Evolutionary conservation across 1,140 invertebrate genomes (phyloP).

Genomic region (Phenacoccus solenopsis): DNA sequence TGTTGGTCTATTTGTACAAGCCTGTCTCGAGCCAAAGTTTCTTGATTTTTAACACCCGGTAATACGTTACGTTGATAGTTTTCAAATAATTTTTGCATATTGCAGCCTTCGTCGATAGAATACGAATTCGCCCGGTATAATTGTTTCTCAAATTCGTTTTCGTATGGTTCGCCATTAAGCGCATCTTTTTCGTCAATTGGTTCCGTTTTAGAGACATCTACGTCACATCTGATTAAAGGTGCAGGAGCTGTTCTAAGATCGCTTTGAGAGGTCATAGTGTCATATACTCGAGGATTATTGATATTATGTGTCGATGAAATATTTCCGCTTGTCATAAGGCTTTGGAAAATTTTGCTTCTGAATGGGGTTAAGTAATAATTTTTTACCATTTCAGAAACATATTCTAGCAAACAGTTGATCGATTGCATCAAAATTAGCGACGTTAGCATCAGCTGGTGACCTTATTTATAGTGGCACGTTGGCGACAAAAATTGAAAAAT

Average conservation of each 20-base stretch:
- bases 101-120: neutral
- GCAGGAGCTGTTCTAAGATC: neutral
- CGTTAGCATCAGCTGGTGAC: conserved; percentile 10
- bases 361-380: neutral
- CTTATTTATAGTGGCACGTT: neutral
- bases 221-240: neutral
- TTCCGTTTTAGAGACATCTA: neutral
- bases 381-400: conserved; percentile 8
- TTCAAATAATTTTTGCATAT: neutral
- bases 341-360: neutral
- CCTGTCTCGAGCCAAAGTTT: neutral
- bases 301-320: neutral
- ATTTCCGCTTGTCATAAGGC: neutral
- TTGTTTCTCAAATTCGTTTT: neutral
- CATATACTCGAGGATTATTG: neutral
- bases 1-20: neutral
- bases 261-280: neutral
- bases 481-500: too few relatives aligned
- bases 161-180: neutral
- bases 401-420: conserved; percentile 7
- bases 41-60: neutral
- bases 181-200: neutral
- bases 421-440: conserved; percentile 11
- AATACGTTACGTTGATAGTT: neutral
- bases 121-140: neutral